A percentile compares a stretch with the other conserved stretches of the same genome.
Conservation (phyloP, 1,140 invertebrate genomes). For the Amyelois transitella region DNA sequence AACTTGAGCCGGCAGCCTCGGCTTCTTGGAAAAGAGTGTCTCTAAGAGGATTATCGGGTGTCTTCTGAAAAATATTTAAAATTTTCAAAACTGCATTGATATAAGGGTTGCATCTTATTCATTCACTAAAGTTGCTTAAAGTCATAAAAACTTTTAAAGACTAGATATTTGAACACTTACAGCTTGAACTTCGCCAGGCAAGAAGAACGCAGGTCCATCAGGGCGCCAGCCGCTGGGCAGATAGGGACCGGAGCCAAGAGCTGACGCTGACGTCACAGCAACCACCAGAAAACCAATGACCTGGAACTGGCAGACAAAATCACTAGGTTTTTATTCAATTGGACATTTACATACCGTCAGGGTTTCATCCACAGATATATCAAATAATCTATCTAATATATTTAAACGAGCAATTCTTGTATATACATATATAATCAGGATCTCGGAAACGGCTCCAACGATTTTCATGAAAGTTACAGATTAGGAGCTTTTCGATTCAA, state of each 20-base stretch:
- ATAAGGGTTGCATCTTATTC: not conserved
- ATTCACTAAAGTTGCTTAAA: not conserved
- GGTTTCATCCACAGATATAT: too few relatives aligned
- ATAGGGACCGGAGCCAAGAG: constrained; percentile 49
- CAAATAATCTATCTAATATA: too few relatives aligned
- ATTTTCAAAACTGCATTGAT: not conserved
- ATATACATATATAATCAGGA: too few relatives aligned
- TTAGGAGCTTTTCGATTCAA: too few relatives aligned
- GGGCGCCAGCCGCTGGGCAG: constrained; percentile 58
- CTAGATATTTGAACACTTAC: constrained; percentile 34
- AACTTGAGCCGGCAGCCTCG: constrained; percentile 49
- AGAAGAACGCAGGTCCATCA: constrained; percentile 50
- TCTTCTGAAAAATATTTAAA: constrained; percentile 22
- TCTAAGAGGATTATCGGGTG: constrained; percentile 28
- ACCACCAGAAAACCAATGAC: constrained; percentile 34
- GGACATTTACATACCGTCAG: too few relatives aligned
- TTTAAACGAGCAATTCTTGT: too few relatives aligned
- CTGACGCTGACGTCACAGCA: constrained; percentile 30
- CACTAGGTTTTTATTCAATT: too few relatives aligned
- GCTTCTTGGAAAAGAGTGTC: constrained; percentile 37
- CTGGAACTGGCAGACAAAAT: constrained; percentile 20
- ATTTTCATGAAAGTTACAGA: too few relatives aligned
- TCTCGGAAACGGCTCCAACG: too few relatives aligned
- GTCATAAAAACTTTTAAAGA: too few relatives aligned
- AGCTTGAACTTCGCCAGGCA: constrained; percentile 40